A percentile compares a stretch with the other conserved stretches of the same genome.
Evolutionary conservation across 1,140 invertebrate genomes (phyloP).

Genomic region (Hycleus cichorii): DNA sequence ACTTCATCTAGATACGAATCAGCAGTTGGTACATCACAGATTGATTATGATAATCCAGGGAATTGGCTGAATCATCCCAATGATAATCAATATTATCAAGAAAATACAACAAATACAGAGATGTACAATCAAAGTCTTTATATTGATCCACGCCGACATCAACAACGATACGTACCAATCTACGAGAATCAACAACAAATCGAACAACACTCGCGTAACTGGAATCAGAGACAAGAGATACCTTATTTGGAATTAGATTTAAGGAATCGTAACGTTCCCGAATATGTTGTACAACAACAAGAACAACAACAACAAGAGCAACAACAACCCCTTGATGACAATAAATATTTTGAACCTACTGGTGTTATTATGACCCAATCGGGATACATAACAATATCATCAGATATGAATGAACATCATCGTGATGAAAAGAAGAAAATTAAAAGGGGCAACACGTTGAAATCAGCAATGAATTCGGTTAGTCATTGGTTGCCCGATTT

Average conservation of each 20-base stretch:
- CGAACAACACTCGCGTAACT: conserved; percentile 42
- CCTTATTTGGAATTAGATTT: conserved; percentile 41
- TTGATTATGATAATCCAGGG: conserved; percentile 49
- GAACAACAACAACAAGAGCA: conserved; percentile 27
- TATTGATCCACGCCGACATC: conserved; percentile 50
- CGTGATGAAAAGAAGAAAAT: conserved; percentile 57
- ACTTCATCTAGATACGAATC: conserved; percentile 62
- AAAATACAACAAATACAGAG: conserved; percentile 49
- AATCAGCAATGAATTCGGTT: conserved; percentile 72
- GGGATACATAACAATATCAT: conserved; percentile 70
- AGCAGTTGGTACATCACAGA: conserved; percentile 49
- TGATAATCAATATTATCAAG: conserved; percentile 47
- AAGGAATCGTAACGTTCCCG: conserved; percentile 42
- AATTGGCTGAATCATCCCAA: conserved; percentile 48
- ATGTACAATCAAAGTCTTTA: conserved; percentile 54
- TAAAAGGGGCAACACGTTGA: conserved; percentile 60
- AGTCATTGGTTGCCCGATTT: conserved; percentile 75
- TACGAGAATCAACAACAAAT: conserved; percentile 44
- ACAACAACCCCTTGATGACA: conserved; percentile 26
- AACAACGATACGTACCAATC: conserved; percentile 44
- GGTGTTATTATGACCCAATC: conserved; percentile 70
- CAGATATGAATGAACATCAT: conserved; percentile 48
- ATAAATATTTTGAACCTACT: conserved; percentile 45
- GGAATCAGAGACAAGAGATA: conserved; percentile 40
- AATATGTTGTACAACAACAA: conserved; percentile 37